Evolutionary conservation across 2,113 vertebrate species (phyloP), one percentile per base, ranked within the genome.

Genomic region (Chascanopsetta lugubris): DNA sequence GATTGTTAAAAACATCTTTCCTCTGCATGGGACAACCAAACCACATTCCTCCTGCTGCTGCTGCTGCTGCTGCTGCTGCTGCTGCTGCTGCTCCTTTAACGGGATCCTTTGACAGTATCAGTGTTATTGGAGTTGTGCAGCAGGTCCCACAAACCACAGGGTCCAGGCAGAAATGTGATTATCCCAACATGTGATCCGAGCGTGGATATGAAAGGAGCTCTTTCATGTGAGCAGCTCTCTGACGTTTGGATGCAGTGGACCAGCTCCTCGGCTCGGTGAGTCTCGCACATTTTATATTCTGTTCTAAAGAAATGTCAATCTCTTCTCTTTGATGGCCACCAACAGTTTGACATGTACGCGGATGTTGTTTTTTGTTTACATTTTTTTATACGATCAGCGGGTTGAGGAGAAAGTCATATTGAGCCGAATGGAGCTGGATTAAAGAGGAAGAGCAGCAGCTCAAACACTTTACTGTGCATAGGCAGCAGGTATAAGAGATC

Each of bases 171-270:
- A 72, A 90, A 80, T 85, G 83, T 85, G 86, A 91, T 92, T 90
- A 92, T 90, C 90, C 60, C 75, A 75, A 89, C 91, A 92, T 92
- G 92, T 93, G 92, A 92, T 88, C 86, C 18, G 74, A 79, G 59
- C 72, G 8, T 29, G 32, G 62, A 2, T 61, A 88, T 90, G 89
- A 91, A 92, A 90, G 82, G 70, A 56, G 30, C 36, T 59, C 72
- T 89, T 91, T 91, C 67, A 77, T 77, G 45, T 22, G 18, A 72
- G 55, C 76, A 57, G 27, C 68, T 47, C 59, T 68, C 69, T 55
- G 58, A 73, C 30, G 43, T 48, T 59, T 6, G 34, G 30, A 27
- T 66, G 71, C 51, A 24, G 42, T 20, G 24, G 7, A 34, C 42
- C 15, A 13, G 34, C 38, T 72, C 66, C 22, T 45, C 76, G 22